phyloP scores from a whole-genome alignment of 2,888 invertebrate genomes.

The Cephonodes hylas region DNA sequence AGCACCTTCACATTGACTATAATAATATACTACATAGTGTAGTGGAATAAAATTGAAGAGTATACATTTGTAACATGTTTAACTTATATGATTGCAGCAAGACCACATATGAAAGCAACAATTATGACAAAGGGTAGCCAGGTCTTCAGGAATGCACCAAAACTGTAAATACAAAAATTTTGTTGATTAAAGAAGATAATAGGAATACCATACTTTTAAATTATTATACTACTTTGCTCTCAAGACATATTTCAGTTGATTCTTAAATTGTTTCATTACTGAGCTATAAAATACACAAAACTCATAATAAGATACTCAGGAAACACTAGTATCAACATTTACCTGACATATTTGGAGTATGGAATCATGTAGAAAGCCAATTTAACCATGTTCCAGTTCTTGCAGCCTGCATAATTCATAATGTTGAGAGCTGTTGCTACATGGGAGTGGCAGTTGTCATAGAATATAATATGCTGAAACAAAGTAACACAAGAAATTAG shows the following conservation, averaged over 20 bases:
- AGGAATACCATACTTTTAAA: too few species aligned
- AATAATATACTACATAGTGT: neutral
- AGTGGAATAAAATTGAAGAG: neutral
- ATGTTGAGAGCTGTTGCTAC: slow-evolving; percentile 95
- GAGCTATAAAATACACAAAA: neutral
- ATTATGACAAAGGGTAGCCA: slow-evolving; percentile 90
- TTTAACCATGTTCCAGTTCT: slow-evolving; percentile 96
- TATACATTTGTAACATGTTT: neutral
- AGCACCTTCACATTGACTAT: slow-evolving; percentile 22
- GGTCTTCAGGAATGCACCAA: slow-evolving; percentile 86
- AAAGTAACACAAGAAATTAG: slow-evolving; percentile 11
- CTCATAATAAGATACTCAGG: neutral
- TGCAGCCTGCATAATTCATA: slow-evolving; percentile 91
- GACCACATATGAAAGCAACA: slow-evolving; percentile 57
- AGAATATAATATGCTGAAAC: slow-evolving; percentile 94
- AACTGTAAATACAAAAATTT: slow-evolving; percentile 67
- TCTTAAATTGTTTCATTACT: neutral
- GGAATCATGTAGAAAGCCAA: slow-evolving; percentile 87
- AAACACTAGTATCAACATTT: slow-evolving; percentile 23
- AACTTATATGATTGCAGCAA: slow-evolving; percentile 59
- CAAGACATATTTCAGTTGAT: too few species aligned
- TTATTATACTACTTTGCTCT: too few species aligned
- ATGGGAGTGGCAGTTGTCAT: slow-evolving; percentile 99
- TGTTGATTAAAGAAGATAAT: neutral
- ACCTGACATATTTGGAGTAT: slow-evolving; percentile 91